Conservation (phyloP, 2,888 invertebrate species). For the Brenthis daphne region DNA sequence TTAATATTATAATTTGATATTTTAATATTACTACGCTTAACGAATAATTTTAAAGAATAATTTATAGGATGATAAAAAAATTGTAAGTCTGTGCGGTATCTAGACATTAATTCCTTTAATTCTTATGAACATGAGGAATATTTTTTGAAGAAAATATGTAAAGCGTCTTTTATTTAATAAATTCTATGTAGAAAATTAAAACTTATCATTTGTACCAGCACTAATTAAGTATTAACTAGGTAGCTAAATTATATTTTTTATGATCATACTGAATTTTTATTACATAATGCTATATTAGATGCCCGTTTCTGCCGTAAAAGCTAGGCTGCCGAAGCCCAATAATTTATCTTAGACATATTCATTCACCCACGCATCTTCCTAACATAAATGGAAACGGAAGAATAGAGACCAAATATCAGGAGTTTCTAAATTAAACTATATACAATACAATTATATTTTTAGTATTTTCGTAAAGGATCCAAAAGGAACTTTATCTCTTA, state of each 20-base stretch:
- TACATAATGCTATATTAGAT: constrained; percentile 3
- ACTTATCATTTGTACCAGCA: constrained; percentile 35
- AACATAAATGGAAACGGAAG: neutral
- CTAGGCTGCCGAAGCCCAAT: neutral
- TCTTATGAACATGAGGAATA: no score
- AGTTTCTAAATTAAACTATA: neutral
- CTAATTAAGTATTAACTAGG: constrained; percentile 50
- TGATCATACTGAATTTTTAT: neutral
- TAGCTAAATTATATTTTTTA: constrained; percentile 50
- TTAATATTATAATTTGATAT: no score
- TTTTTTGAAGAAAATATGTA: no score
- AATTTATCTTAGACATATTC: neutral
- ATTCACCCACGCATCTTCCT: constrained; percentile 1
- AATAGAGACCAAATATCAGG: neutral
- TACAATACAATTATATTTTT: no score
- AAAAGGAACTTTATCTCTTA: no score
- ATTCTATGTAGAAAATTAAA: neutral
- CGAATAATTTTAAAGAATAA: no score
- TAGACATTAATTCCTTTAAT: no score
- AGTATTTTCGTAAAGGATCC: no score
- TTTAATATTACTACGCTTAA: no score
- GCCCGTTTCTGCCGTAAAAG: neutral
- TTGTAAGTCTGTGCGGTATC: no score
- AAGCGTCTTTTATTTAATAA: no score
- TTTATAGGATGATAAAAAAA: no score